These are phyloP conservation scores for Iphiclides podalirius DNA, from an alignment of 2,888 invertebrate species.

Conservation along the genomic window DNA sequence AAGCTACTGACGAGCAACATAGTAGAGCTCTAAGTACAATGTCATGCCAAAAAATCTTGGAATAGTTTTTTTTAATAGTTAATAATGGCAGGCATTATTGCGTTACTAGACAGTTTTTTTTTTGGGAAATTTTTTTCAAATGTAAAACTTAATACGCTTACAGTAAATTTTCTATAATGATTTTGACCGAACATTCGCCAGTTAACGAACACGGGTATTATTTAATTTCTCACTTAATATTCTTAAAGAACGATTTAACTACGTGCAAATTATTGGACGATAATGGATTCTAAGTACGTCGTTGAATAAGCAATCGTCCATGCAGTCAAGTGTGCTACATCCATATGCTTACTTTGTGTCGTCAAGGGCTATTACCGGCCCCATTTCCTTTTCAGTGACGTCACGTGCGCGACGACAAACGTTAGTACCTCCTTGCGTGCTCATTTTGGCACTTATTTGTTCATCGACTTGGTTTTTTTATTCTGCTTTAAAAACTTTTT, in stretches of 20 bases:
- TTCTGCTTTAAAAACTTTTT: background rate
- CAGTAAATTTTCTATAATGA: too few species aligned
- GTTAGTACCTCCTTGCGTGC: conserved; percentile 49
- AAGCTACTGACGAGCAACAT: too few species aligned
- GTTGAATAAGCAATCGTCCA: background rate
- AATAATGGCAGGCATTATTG: too few species aligned
- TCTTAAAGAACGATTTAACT: conserved; percentile 1
- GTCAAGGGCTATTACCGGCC: conserved; percentile 9
- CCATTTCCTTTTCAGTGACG: conserved; percentile 32
- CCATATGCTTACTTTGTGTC: conserved; percentile 48
- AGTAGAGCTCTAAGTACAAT: too few species aligned
- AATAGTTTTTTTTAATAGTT: too few species aligned
- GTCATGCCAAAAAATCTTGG: too few species aligned
- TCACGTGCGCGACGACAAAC: conserved; percentile 61
- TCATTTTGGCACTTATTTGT: conserved; percentile 34
- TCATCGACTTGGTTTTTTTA: conserved; percentile 22
- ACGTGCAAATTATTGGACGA: conserved; percentile 10
- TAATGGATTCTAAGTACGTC: conserved; percentile 5
- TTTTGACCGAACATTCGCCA: too few species aligned
- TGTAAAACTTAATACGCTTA: too few species aligned
- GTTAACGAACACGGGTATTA: too few species aligned
- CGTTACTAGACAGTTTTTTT: too few species aligned
- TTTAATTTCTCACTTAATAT: background rate
- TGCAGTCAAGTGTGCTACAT: conserved; percentile 36
- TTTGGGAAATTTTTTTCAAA: too few species aligned